Evolutionary conservation across 2,888 invertebrate genomes (phyloP), one percentile per base, ranked within the genome.

Genomic region (Tenthredo amoena): DNA sequence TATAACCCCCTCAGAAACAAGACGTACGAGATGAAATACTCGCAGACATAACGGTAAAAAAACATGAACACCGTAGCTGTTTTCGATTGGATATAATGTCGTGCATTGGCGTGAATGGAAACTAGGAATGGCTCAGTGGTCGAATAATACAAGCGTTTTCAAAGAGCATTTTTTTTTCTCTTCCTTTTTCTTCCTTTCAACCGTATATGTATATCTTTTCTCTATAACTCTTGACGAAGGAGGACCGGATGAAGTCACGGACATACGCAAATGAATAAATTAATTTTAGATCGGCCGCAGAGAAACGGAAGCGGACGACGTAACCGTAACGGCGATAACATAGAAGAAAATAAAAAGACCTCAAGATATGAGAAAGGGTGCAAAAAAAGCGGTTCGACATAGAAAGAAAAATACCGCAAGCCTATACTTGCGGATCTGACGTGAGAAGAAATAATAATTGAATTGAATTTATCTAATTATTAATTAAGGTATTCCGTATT

Each of bases 311-410:
- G 47, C 77, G 77, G 50, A 77, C 50, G 50, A 77, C 55, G 50
- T 77, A 77, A 55, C 77, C 77, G 77, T 77, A 77, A 77, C 77
- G 55, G 21, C 34, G 74, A 77, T 77, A 77, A 47, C 76, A 21
- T 18, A n/a, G 55, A 55, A n/a, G 7, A 43, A 21, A 43, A 47
- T 18, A 34, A 18, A 34, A 77, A 55, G 2, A 34, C 34, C 15
- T 76, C 50, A 55, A 50, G 26, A 77, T 50, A 77, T 31, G 47
- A 26, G 31, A 77, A 77, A 50, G 31, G 77, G 55, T 31, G 50
- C 47, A n/a, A 50, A 50, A 34, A n/a, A 50, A 34, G n/a, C 72
- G 74, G 40, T 26, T 74, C 2, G 10, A 37, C 37, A 2, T 43
- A 7, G n/a, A 55, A 4, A 43, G 10, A 74, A 4, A 21, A n/a